These are phyloP conservation scores for Scartelaos histophorus DNA, from an alignment of 2,113 vertebrate species.

Conservation along the genomic window DNA sequence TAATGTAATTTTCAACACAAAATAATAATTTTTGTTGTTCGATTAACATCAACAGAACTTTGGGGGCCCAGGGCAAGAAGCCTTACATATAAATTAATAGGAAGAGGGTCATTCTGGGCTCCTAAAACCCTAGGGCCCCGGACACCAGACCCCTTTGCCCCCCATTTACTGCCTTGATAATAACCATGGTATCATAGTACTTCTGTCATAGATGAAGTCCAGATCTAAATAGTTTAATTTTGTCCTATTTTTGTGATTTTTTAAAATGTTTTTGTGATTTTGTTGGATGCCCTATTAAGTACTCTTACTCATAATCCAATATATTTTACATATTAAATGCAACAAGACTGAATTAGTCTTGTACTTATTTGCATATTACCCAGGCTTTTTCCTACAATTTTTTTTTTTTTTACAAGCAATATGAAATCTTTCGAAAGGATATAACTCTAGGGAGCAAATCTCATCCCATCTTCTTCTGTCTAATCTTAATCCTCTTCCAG, in stretches of 20 bases:
- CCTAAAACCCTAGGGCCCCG: too few relatives aligned
- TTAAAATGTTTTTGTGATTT: too few relatives aligned
- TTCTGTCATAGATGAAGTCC: background rate
- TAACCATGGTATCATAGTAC: background rate
- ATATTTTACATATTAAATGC: background rate
- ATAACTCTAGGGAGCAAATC: slow-evolving; percentile 53
- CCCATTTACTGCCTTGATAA: too few relatives aligned
- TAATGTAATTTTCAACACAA: background rate
- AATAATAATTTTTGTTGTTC: background rate
- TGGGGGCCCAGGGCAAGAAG: too few relatives aligned
- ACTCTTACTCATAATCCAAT: background rate
- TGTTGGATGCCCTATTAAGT: background rate
- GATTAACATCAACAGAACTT: too few relatives aligned
- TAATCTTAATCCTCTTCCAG: slow-evolving; percentile 65
- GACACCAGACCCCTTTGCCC: too few relatives aligned
- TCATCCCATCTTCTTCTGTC: slow-evolving; percentile 62
- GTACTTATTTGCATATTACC: background rate
- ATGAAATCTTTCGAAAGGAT: slow-evolving; percentile 48
- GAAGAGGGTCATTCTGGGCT: too few relatives aligned
- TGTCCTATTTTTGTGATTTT: background rate
- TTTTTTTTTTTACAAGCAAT: slow-evolving; percentile 17
- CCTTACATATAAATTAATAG: too few relatives aligned
- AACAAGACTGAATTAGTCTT: background rate
- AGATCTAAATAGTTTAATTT: background rate
- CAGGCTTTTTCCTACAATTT: background rate